Percentiles rank a stretch among this genome's conserved stretches.
phyloP scores from a whole-genome alignment of 2,888 invertebrate genomes.

The Drosophila greeni region DNA sequence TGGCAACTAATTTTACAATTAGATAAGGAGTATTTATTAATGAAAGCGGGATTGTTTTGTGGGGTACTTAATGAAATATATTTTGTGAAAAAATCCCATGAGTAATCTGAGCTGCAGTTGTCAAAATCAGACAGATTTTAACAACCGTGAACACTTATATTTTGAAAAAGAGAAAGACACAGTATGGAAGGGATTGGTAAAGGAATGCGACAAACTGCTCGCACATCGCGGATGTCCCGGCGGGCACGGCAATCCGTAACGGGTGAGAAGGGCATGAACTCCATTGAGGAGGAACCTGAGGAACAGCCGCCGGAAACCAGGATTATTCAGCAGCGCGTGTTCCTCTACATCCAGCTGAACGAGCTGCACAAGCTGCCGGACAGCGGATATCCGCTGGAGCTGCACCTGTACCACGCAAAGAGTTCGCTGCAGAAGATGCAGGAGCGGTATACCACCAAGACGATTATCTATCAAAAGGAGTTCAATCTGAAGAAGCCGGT shows the following conservation, averaged over 20 bases:
- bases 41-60: too few relatives aligned
- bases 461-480: constrained; percentile 59
- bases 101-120: neutral
- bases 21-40: too few relatives aligned
- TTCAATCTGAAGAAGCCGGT: constrained; percentile 57
- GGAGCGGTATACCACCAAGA: constrained; percentile 66
- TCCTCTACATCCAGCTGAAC: constrained; percentile 68
- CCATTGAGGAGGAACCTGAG: neutral
- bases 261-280: neutral
- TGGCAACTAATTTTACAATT: neutral
- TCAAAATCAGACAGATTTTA: neutral
- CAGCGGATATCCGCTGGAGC: constrained; percentile 51
- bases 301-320: neutral
- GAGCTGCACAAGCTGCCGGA: constrained; percentile 48
- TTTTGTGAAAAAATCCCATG: neutral
- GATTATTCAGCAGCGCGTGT: constrained; percentile 53
- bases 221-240: neutral
- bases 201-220: neutral
- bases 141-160: constrained; percentile 4
- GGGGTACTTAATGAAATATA: too few relatives aligned
- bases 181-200: neutral
- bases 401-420: constrained; percentile 64
- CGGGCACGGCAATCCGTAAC: neutral
- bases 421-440: constrained; percentile 64
- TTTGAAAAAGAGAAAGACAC: neutral